Conservation (phyloP, 2,888 invertebrate species). For the Junonia oenone region DNA sequence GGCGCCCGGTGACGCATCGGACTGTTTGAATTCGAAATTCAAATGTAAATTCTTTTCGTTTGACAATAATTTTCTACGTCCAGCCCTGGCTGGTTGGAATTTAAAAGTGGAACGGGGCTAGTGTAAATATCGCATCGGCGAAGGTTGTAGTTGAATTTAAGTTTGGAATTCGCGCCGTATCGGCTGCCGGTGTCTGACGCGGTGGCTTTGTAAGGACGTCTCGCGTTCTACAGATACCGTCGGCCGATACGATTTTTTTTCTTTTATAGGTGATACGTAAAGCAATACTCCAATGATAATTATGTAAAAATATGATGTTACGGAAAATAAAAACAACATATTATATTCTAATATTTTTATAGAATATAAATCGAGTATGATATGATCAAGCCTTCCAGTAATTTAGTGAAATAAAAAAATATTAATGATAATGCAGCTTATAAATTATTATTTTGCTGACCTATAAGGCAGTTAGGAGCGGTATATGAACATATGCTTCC, state of each 20-base stretch:
- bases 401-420: conserved; percentile 64
- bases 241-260: conserved; percentile 31
- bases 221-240: conserved; percentile 37
- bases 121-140: conserved; percentile 52
- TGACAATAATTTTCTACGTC: conserved; percentile 27
- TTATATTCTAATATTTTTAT: conserved; percentile 78
- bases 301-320: conserved; percentile 64
- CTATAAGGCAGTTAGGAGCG: conserved; percentile 62
- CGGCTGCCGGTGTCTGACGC: conserved; percentile 40
- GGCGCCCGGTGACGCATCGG: conserved; percentile 67
- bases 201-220: conserved; percentile 48
- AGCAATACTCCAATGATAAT: conserved; percentile 69
- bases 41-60: conserved; percentile 24
- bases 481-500: conserved; percentile 61
- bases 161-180: conserved; percentile 40
- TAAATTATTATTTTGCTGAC: conserved; percentile 63
- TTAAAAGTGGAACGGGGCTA: conserved; percentile 32
- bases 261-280: conserved; percentile 31
- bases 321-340: conserved; percentile 54
- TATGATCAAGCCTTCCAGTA: conserved; percentile 79
- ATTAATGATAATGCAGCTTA: conserved; percentile 61
- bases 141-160: conserved; percentile 54
- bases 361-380: conserved; percentile 73
- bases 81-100: conserved; percentile 4
- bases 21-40: conserved; percentile 43